Conservation (phyloP, 2,113 vertebrate species). For the Ailurus styani region DNA sequence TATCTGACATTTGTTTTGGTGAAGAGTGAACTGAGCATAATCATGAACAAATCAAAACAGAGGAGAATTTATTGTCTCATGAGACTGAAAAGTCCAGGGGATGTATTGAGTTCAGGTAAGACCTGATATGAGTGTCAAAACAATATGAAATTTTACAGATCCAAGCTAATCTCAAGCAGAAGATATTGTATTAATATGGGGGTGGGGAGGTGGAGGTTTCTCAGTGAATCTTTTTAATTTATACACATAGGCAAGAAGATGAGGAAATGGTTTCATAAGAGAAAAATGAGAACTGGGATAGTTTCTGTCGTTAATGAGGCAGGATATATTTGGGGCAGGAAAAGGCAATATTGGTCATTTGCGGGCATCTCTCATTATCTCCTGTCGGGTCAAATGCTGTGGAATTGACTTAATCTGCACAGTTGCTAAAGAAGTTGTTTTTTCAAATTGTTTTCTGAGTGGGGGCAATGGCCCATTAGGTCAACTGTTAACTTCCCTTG, state of each 20-base stretch:
- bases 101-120: neutral
- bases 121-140: neutral
- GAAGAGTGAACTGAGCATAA: neutral
- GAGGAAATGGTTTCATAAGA: neutral
- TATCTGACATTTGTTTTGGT: neutral
- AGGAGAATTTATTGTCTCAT: neutral
- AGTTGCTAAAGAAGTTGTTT: neutral
- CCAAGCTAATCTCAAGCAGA: neutral
- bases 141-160: neutral
- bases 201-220: neutral
- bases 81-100: neutral
- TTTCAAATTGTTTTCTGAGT: constrained; percentile 25
- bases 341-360: neutral
- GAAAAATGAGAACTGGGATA: neutral
- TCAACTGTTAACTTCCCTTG: neutral
- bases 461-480: neutral
- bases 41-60: neutral
- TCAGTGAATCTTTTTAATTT: neutral
- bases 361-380: neutral
- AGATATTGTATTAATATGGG: neutral
- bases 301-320: neutral
- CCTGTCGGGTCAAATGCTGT: neutral
- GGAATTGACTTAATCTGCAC: neutral
- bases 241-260: neutral
- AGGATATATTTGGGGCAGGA: neutral